Evolutionary conservation across 2,888 invertebrate genomes (phyloP).

Genomic region (Serripes groenlandicus): DNA sequence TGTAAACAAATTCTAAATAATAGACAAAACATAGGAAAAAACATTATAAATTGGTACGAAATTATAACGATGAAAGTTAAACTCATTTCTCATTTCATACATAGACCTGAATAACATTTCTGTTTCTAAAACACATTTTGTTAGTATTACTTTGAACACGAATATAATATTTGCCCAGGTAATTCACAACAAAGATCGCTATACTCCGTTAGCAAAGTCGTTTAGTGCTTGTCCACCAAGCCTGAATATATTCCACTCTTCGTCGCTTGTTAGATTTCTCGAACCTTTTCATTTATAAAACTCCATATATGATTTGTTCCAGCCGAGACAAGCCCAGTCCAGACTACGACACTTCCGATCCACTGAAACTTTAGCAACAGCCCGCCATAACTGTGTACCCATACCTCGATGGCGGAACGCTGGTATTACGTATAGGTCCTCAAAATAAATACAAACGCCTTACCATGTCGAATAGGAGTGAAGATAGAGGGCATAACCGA

Average conservation of each 20-base stretch:
- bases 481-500: conserved; percentile 94
- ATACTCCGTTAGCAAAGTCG: conserved; percentile 42
- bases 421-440: conserved; percentile 94
- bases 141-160: no score
- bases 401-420: conserved; percentile 90
- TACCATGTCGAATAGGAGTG: conserved; percentile 95
- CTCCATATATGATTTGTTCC: conserved; percentile 53
- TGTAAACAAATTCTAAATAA: no score
- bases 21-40: no score
- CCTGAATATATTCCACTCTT: conserved; percentile 69
- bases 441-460: conserved; percentile 93
- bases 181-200: no score
- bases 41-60: no score
- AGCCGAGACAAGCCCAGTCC: conserved; percentile 66
- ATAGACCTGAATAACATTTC: no score
- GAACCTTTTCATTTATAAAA: conserved; percentile 67
- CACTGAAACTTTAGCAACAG: conserved; percentile 88
- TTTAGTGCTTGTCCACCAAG: conserved; percentile 50
- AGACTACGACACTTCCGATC: conserved; percentile 61
- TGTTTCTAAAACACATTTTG: no score
- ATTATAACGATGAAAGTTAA: no score
- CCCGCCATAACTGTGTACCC: conserved; percentile 90
- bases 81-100: no score
- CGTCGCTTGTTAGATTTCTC: conserved; percentile 54
- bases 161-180: no score